Conservation (phyloP, 2,113 vertebrate genomes). For the Aix galericulata region DNA sequence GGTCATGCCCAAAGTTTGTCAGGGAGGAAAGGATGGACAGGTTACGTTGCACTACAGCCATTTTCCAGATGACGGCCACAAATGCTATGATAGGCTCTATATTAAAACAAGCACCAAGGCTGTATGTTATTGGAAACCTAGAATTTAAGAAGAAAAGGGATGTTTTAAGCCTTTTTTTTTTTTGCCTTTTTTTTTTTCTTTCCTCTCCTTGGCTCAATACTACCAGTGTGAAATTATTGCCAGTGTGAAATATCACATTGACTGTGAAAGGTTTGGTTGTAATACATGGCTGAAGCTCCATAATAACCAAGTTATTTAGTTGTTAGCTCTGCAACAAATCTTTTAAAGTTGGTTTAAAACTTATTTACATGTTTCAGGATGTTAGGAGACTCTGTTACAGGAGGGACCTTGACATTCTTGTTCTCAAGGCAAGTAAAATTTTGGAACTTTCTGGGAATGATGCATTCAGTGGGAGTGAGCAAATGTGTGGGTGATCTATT, state of each 20-base stretch:
- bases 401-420: background rate
- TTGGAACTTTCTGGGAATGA: background rate
- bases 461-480: background rate
- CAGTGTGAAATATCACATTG: background rate
- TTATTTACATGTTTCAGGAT: background rate
- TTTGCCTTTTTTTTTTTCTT: constrained; percentile 4
- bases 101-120: background rate
- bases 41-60: background rate
- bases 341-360: background rate
- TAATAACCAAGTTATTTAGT: background rate
- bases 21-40: background rate
- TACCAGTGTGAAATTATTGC: background rate
- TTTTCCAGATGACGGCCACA: background rate
- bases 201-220: background rate
- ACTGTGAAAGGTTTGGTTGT: background rate
- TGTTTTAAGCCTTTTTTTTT: background rate
- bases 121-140: background rate
- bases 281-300: background rate
- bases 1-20: background rate
- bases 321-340: background rate
- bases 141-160: background rate
- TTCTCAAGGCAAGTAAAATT: background rate
- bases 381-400: background rate
- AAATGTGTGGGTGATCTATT: background rate
- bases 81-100: background rate